Conservation (phyloP, 2,888 invertebrate species). For the Dasysyrphus albostriatus region DNA sequence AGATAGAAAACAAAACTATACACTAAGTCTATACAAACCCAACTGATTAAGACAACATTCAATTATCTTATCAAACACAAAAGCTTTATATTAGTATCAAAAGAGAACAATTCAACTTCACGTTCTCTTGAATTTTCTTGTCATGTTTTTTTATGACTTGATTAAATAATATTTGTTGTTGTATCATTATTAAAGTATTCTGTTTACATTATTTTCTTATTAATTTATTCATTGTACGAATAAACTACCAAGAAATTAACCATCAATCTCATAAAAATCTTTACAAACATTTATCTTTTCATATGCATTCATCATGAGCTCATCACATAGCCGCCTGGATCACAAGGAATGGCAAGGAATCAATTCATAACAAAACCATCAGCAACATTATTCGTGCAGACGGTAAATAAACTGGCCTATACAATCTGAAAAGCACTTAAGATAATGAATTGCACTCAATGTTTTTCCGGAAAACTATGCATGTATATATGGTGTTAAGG, state of each 20-base stretch:
- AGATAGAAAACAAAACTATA: too few relatives aligned
- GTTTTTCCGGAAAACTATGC: constrained; percentile 9
- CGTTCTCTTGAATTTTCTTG: constrained; percentile 20
- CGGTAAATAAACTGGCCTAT: constrained; percentile 38
- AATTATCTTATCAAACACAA: constrained; percentile 1
- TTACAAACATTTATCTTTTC: constrained; percentile 44
- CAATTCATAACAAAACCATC: constrained; percentile 46
- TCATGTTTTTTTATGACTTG: background rate
- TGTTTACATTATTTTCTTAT: background rate
- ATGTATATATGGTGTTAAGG: background rate
- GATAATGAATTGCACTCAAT: constrained; percentile 71
- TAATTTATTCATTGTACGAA: background rate
- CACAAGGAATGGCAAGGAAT: constrained; percentile 9
- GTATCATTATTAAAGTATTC: background rate
- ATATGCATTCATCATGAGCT: constrained; percentile 41
- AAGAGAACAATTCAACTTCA: background rate
- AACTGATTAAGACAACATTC: background rate
- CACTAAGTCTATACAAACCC: background rate
- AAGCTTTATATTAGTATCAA: background rate
- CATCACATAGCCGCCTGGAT: background rate
- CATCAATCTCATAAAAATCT: constrained; percentile 41
- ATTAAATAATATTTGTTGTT: background rate
- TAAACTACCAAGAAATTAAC: constrained; percentile 26
- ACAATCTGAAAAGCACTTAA: constrained; percentile 66
- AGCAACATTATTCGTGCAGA: constrained; percentile 37